Evolutionary conservation across 2,797 vertebrate genomes (phyloP).

Genomic region (Enteromius unitaeniatus): DNA sequence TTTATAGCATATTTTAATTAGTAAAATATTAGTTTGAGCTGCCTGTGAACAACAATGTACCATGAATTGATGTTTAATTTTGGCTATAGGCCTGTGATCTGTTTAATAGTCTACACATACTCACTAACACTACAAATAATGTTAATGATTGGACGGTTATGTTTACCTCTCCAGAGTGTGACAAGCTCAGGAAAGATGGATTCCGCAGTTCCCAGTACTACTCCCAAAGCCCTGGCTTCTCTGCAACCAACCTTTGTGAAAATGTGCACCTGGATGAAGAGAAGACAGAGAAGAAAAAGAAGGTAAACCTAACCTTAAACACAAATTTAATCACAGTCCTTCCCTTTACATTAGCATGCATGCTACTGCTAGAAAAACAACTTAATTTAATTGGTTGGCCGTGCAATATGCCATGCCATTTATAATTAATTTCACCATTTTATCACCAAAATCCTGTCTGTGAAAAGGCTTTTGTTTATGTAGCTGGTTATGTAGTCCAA

Average conservation of each 20-base stretch:
- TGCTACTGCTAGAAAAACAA: neutral
- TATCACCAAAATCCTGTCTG: neutral
- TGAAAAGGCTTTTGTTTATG: neutral
- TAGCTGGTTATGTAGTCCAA: neutral
- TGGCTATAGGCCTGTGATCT: neutral
- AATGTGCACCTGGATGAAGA: conserved; percentile 79
- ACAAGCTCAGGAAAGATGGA: conserved; percentile 86
- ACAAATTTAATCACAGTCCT: neutral
- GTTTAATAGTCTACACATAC: conserved; percentile 16
- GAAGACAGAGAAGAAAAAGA: conserved; percentile 77
- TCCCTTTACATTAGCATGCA: neutral
- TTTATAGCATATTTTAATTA: neutral
- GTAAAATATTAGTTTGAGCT: neutral
- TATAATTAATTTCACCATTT: neutral
- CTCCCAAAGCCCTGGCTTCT: conserved; percentile 81
- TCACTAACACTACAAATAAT: conserved; percentile 12
- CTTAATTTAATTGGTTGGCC: neutral
- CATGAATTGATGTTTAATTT: neutral
- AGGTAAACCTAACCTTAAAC: conserved; percentile 77
- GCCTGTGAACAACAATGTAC: neutral
- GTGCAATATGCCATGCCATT: neutral
- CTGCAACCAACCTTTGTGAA: conserved; percentile 73
- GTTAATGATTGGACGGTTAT: conserved; percentile 21
- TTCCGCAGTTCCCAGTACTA: conserved; percentile 83
- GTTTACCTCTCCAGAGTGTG: conserved; percentile 73